These are phyloP conservation scores for Nomada lathburiana DNA, from an alignment of 2,888 invertebrate species.

Conservation along the genomic window DNA sequence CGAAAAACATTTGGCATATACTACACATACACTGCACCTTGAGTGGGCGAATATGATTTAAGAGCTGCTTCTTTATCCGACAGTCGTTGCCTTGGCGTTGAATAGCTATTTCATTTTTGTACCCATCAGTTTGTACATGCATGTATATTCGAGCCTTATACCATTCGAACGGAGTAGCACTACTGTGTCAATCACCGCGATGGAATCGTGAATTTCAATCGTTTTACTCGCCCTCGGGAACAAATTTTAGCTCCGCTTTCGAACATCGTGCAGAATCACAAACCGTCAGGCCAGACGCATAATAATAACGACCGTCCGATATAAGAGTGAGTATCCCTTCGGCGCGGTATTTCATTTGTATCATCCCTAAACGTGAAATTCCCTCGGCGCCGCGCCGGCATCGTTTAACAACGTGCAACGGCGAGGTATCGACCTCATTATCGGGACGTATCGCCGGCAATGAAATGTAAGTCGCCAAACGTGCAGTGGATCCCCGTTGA, in stretches of 20 bases:
- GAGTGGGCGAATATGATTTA: too few relatives aligned
- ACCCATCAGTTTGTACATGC: background rate
- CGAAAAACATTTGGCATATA: too few relatives aligned
- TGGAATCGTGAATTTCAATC: too few relatives aligned
- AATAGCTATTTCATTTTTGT: background rate
- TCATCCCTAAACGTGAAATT: conserved; percentile 26
- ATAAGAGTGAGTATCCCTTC: conserved; percentile 13
- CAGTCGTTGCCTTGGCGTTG: too few relatives aligned
- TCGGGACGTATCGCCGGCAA: conserved; percentile 57
- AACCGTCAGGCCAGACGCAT: background rate
- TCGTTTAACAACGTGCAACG: conserved; percentile 40
- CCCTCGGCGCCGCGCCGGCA: conserved; percentile 21
- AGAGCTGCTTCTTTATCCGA: too few relatives aligned
- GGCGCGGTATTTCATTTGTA: conserved; percentile 21
- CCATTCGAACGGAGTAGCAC: too few relatives aligned
- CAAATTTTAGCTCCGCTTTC: background rate
- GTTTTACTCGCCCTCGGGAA: too few relatives aligned
- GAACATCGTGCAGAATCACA: background rate
- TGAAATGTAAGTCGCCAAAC: conserved; percentile 59
- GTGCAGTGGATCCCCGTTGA: conserved; percentile 53
- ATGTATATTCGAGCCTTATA: too few relatives aligned
- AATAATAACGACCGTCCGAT: conserved; percentile 11
- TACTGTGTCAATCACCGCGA: too few relatives aligned
- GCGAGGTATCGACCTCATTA: conserved; percentile 57
- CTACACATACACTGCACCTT: too few relatives aligned